phyloP scores from a whole-genome alignment of 1,140 invertebrate species.

The Gonatopus flavifemur region DNA sequence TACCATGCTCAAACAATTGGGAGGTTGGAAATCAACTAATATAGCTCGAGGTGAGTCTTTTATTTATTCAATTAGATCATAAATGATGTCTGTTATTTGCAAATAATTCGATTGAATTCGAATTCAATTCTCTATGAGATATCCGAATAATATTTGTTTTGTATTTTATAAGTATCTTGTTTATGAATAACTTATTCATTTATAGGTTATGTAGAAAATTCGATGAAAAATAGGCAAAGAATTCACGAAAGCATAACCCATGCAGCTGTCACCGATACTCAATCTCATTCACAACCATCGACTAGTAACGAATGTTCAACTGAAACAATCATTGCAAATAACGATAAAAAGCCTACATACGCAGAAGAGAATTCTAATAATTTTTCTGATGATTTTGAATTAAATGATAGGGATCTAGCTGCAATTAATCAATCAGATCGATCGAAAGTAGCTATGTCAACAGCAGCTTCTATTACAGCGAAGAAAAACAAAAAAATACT shows the following conservation, averaged over 20 bases:
- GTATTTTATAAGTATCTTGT: background rate
- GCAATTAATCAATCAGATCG: constrained; percentile 11
- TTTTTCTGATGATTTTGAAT: constrained; percentile 5
- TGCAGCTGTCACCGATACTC: constrained; percentile 6
- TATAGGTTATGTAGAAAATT: constrained; percentile 20
- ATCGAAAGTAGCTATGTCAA: constrained; percentile 8
- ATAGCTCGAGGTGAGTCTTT: constrained; percentile 16
- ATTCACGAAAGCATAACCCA: constrained; percentile 15
- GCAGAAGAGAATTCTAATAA: background rate
- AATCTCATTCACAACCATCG: constrained; percentile 7
- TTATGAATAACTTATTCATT: constrained; percentile 6
- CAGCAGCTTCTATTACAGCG: constrained; percentile 4
- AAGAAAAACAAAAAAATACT: constrained; percentile 15
- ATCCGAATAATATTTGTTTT: constrained; percentile 4
- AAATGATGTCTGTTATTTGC: too few species aligned
- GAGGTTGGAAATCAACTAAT: constrained; percentile 24
- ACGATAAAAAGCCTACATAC: constrained; percentile 3
- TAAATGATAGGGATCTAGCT: constrained; percentile 11
- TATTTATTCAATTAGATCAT: constrained; percentile 35
- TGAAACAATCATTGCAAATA: background rate
- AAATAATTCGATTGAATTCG: too few species aligned
- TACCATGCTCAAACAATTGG: constrained; percentile 23
- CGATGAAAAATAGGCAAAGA: constrained; percentile 14
- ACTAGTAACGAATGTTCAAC: constrained; percentile 7
- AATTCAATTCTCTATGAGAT: too few species aligned